phyloP scores from a whole-genome alignment of 2,113 vertebrate species.

The Dipodomys merriami region DNA sequence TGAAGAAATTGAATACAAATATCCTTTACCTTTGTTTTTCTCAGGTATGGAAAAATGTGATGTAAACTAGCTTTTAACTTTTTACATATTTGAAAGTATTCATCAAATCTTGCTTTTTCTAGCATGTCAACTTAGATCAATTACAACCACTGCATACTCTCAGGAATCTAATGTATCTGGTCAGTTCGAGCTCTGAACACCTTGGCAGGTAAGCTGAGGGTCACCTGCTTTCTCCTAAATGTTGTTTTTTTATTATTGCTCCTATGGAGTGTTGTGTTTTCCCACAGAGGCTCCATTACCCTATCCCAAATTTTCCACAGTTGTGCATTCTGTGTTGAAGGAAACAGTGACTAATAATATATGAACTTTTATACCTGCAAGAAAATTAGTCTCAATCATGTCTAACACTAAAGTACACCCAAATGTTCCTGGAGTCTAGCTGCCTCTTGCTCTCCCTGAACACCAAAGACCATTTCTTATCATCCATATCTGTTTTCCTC shows the following conservation, averaged over 20 bases:
- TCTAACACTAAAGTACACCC: background rate
- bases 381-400: background rate
- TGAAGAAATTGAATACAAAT: constrained; percentile 97
- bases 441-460: background rate
- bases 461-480: background rate
- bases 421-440: background rate
- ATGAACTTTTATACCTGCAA: constrained; percentile 34
- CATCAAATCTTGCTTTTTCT: constrained; percentile 19
- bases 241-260: background rate
- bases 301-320: background rate
- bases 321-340: background rate
- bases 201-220: constrained; percentile 94
- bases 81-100: constrained; percentile 64
- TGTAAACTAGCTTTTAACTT: constrained; percentile 22
- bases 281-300: background rate
- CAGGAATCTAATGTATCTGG: constrained; percentile 98
- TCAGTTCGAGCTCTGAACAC: constrained; percentile 92
- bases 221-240: background rate
- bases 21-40: constrained; percentile 98
- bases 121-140: constrained; percentile 97
- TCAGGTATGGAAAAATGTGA: constrained; percentile 88
- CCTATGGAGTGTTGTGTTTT: too few species aligned
- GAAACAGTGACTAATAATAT: background rate
- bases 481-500: too few species aligned
- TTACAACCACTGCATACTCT: constrained; percentile 97